Conservation (phyloP, 2,113 vertebrate species). For the Phalacrocorax brasilianus region DNA sequence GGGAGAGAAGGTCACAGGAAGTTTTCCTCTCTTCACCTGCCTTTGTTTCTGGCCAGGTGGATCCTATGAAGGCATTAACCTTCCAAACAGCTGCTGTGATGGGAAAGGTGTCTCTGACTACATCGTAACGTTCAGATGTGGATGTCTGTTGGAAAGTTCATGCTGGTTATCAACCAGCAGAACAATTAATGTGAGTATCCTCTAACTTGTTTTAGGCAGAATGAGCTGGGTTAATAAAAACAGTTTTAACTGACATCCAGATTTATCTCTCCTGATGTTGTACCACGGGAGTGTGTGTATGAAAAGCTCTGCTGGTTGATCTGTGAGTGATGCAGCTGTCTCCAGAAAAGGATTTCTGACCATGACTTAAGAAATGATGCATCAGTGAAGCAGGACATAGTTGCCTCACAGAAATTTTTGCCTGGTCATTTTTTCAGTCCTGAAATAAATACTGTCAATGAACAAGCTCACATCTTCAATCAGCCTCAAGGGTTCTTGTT, state of each 20-base stretch:
- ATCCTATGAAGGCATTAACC: not conserved
- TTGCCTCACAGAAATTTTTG: not conserved
- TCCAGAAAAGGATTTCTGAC: not conserved
- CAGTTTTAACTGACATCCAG: not conserved
- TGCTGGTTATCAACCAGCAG: not conserved
- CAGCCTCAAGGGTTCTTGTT: not conserved
- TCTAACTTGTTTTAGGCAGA: not conserved
- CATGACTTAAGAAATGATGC: not conserved
- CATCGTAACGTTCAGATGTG: not conserved
- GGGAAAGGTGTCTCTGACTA: not conserved
- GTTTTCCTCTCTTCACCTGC: not conserved
- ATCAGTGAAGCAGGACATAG: not conserved
- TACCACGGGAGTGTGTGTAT: not conserved
- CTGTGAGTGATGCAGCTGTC: not conserved
- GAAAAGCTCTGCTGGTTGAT: not conserved
- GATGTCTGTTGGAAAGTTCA: not conserved
- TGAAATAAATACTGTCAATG: not conserved
- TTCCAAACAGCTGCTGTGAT: not conserved
- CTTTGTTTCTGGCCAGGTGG: not conserved
- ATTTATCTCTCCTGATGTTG: not conserved
- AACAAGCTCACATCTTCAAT: conserved; percentile 9
- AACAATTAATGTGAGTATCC: not conserved
- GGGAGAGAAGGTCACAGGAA: not conserved
- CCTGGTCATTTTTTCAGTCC: not conserved
- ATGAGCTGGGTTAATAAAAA: not conserved